Conservation (phyloP, 2,797 vertebrate genomes). For the Spatula clypeata region DNA sequence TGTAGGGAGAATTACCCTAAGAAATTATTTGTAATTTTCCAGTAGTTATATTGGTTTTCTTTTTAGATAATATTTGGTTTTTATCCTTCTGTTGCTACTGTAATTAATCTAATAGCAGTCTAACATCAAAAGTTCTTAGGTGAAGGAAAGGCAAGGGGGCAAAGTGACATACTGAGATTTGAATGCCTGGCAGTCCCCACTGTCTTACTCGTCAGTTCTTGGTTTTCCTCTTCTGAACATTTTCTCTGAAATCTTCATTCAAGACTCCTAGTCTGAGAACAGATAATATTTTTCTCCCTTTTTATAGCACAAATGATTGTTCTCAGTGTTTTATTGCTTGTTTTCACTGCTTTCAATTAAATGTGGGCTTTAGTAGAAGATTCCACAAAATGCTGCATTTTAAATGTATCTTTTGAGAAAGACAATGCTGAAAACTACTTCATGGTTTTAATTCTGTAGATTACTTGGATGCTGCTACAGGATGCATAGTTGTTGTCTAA, state of each 20-base stretch:
- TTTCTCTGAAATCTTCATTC: background rate
- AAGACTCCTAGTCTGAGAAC: background rate
- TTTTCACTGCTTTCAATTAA: conserved; percentile 52
- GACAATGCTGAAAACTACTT: background rate
- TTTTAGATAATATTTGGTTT: background rate
- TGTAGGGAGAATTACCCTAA: background rate
- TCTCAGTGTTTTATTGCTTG: conserved; percentile 15
- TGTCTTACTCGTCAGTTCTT: background rate
- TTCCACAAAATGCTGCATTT: conserved; percentile 2
- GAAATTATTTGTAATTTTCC: background rate
- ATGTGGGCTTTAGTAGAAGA: background rate
- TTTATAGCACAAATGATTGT: background rate
- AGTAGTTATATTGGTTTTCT: background rate
- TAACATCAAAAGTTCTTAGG: background rate
- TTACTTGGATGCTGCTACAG: background rate
- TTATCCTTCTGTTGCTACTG: background rate
- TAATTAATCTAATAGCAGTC: background rate
- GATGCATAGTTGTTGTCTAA: background rate
- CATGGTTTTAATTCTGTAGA: background rate
- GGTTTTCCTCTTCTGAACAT: background rate
- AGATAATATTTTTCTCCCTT: conserved; percentile 23
- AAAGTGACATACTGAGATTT: background rate
- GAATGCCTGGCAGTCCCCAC: background rate
- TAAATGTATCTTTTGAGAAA: background rate
- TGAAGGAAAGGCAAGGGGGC: background rate